phyloP scores from a whole-genome alignment of 2,888 invertebrate species.

The Lasioglossum marginatum region DNA sequence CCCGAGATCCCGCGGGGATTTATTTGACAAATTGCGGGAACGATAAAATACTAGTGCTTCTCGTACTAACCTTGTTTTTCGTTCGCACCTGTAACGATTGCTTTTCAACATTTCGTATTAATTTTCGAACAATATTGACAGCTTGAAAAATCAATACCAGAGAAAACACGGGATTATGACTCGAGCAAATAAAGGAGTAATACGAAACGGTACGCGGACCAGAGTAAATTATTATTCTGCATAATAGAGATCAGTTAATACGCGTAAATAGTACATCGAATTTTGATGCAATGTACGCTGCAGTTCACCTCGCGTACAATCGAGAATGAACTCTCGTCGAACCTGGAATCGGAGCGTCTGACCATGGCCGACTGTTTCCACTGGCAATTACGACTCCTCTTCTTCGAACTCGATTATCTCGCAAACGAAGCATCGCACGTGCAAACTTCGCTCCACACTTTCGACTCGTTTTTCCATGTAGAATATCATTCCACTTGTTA shows the following conservation, averaged over 20 bases:
- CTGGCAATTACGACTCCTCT: background rate
- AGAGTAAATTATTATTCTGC: background rate
- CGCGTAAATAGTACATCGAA: background rate
- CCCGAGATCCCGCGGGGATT: background rate
- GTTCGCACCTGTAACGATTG: background rate
- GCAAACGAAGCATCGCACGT: background rate
- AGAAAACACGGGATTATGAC: background rate
- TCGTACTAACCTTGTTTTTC: background rate
- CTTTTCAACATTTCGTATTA: background rate
- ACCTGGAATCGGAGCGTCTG: slow-evolving; percentile 1
- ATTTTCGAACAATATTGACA: too few relatives aligned
- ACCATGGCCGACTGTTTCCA: background rate
- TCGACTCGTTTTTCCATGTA: background rate
- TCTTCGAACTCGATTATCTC: background rate
- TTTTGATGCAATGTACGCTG: background rate
- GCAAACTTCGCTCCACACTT: background rate
- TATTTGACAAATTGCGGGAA: background rate
- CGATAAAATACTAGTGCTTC: background rate
- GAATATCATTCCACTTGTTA: background rate
- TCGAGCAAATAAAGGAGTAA: background rate
- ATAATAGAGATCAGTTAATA: background rate
- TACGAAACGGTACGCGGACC: background rate
- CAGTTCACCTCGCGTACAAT: background rate
- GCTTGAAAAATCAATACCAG: background rate
- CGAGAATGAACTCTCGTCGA: background rate